A percentile compares a stretch with the other conserved stretches of the same genome.
Evolutionary conservation across 2,797 vertebrate genomes (phyloP).

Genomic region (Poecilia wingei): DNA sequence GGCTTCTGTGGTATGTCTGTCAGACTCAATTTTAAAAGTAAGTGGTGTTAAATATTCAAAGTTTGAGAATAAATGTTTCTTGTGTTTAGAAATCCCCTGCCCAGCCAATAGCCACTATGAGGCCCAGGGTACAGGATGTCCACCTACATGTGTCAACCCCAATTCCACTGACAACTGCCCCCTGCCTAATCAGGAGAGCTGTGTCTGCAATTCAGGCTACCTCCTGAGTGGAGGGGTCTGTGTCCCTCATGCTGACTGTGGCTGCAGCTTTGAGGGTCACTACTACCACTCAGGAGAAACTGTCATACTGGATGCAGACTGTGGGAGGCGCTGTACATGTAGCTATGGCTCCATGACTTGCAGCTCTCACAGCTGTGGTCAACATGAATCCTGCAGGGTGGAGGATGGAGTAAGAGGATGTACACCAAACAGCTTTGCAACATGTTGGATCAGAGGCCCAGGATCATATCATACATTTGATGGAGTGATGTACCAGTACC

Average conservation of each 20-base stretch:
- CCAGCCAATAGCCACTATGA: constrained; percentile 77
- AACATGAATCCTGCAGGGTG: constrained; percentile 30
- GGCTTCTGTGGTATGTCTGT: constrained; percentile 57
- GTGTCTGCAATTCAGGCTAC: constrained; percentile 69
- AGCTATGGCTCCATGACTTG: constrained; percentile 35
- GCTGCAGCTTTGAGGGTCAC: constrained; percentile 69
- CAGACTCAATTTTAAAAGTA: not conserved
- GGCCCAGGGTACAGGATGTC: constrained; percentile 64
- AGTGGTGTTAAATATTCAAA: not conserved
- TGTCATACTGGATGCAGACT: constrained; percentile 51
- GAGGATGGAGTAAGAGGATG: constrained; percentile 65
- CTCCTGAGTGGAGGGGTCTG: constrained; percentile 71
- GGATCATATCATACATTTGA: constrained; percentile 75
- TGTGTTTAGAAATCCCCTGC: constrained; percentile 63
- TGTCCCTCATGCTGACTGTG: constrained; percentile 64
- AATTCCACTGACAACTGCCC: constrained; percentile 62
- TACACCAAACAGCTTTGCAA: constrained; percentile 53
- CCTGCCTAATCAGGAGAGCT: constrained; percentile 63
- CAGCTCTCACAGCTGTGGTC: constrained; percentile 4
- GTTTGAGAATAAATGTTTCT: fast-evolving
- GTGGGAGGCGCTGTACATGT: constrained; percentile 71
- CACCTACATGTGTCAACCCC: constrained; percentile 69
- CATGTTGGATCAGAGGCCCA: constrained; percentile 63
- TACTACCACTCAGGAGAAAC: constrained; percentile 68
- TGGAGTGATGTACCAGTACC: constrained; percentile 66